Evolutionary conservation across 2,113 vertebrate species (phyloP), one percentile per base, ranked within the genome.

Genomic region (Festucalex cinctus): DNA sequence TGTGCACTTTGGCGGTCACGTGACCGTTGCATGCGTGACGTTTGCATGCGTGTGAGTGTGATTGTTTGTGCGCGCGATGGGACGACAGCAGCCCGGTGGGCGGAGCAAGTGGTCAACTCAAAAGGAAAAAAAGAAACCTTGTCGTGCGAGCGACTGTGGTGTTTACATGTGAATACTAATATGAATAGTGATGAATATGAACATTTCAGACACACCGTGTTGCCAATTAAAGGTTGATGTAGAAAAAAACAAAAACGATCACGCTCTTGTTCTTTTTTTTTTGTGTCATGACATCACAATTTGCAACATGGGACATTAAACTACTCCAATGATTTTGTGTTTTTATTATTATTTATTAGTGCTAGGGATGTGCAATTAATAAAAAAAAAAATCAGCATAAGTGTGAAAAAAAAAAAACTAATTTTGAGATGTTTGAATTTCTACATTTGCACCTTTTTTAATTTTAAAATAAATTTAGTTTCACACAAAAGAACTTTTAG

Each of bases 161-260:
- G 92, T 89, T 93, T 94, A 93, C 93, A 94, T 94, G 43, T 65
- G 63, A 65, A 65, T 65, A 43, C 37, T 63, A 63, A 28, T 63
- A 63, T 22, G 41, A 54, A 54, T 56, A 28, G 51, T 58, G 62
- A 46, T 65, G 28, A 65, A 65, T 36, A 65, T 36, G 66, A 58
- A 68, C 66, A 59, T 67, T 57, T 67, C 53, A 57, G 46, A 46
- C 65, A 35, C 65, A 46, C 28, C 17, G 41, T 60, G 66, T 68
- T 68, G 66, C 66, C 66, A 68, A 68, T 68, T 16, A 68, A 68
- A 49, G 44, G 63, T 49, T 65, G 22, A 63, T 63, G 63, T 49
- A 20, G 41, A 48, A 48, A 64, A 9, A 46, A 22, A 17, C 5
- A 36, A 17, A 17, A 44, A 16, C 4, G 22, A 5, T 32, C 28